A percentile compares a stretch with the other conserved stretches of the same genome.
Evolutionary conservation across 2,797 vertebrate genomes (phyloP).

Genomic region (Alectoris magna): DNA sequence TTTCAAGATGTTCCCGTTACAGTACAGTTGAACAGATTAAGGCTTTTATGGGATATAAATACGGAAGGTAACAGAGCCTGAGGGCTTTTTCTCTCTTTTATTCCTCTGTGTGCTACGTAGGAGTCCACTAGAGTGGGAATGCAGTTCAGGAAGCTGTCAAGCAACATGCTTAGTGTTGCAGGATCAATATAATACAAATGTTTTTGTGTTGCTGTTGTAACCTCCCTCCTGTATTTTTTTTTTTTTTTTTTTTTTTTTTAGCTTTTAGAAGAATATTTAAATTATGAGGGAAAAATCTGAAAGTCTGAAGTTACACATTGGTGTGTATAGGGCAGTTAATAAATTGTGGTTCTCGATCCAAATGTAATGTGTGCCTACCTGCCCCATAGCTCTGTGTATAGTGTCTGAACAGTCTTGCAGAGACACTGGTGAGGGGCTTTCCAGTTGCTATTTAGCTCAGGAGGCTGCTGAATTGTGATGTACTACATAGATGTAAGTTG

Average conservation of each 20-base stretch:
- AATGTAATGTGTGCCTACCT: rapidly evolving
- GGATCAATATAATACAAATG: no score
- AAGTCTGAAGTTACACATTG: neutral
- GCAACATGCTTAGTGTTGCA: rapidly evolving
- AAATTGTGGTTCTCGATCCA: rapidly evolving
- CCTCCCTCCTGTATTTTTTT: neutral
- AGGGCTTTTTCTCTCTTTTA: neutral
- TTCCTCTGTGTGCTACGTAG: rapidly evolving
- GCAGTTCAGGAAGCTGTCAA: neutral
- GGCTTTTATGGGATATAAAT: neutral
- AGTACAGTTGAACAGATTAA: neutral
- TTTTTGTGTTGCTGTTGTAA: rapidly evolving
- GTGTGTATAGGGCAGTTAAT: no score
- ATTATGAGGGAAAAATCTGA: neutral
- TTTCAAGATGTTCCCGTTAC: neutral
- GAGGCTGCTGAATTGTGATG: neutral
- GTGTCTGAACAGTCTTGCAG: neutral
- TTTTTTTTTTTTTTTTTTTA: neutral
- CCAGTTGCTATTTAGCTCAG: neutral
- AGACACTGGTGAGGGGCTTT: no score
- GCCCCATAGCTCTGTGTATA: rapidly evolving
- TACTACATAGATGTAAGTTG: no score
- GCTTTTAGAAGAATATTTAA: neutral
- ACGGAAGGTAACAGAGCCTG: neutral
- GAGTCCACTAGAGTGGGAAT: neutral